Conservation (phyloP, 92 coral and sea anemone genomes). For the Meandrina meandrites region DNA sequence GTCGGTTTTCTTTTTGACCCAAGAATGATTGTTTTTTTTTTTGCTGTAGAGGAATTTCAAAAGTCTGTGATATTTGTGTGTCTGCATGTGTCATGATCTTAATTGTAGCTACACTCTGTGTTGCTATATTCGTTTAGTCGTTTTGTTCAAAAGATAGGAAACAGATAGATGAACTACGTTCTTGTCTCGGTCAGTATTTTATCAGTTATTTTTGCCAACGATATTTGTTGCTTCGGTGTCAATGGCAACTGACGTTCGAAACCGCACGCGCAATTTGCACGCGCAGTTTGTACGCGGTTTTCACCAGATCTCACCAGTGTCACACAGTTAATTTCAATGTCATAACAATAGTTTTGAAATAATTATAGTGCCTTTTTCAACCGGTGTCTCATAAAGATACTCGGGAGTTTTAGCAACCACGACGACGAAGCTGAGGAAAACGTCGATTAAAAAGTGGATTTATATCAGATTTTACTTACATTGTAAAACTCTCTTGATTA, state of each 20-base stretch:
- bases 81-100: neutral
- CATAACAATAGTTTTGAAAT: too few relatives aligned
- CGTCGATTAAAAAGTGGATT: too few relatives aligned
- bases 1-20: neutral
- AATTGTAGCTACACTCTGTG: neutral
- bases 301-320: neutral
- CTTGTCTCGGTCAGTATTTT: neutral
- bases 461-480: too few relatives aligned
- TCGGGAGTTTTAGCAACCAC: too few relatives aligned
- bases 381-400: too few relatives aligned
- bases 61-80: constrained; percentile 1
- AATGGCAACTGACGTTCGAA: neutral
- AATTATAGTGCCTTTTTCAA: too few relatives aligned
- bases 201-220: neutral
- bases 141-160: neutral
- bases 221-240: neutral
- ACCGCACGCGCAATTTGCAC: neutral
- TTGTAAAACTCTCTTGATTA: too few relatives aligned
- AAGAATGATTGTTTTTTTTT: neutral
- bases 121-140: neutral
- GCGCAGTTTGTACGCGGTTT: neutral
- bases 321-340: neutral
- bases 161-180: neutral
- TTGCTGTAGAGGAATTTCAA: neutral
- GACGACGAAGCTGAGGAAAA: too few relatives aligned